Base-by-base conservation (phyloP, 2,113 vertebrate species). In the Chionomys nivalis region DNA sequence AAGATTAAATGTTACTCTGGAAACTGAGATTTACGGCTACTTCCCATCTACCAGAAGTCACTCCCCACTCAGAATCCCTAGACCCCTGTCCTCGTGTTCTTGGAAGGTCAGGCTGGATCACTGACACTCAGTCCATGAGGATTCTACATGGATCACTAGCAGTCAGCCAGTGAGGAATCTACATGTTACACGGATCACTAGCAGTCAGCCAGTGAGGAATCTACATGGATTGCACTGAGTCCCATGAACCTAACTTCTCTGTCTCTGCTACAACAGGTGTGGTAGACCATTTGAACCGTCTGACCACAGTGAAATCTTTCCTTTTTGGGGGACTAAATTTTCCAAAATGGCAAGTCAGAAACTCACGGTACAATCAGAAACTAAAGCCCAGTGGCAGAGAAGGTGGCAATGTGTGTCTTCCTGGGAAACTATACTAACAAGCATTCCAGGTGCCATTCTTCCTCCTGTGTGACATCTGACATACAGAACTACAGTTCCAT, bases 401-500 rank as follows among this genome's bases (percentile, higher is more conserved):
- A 47, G 79, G 73, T 36, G n/a, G 4, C n/a, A 26, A 24, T 12
- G 52, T 58, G 70, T 58, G 52, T 78, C 44, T 79, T 42, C 11
- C 83, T n/a, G 81, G 76, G 36, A 82, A 68, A 72, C 90, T 11
- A 3, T 26, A 77, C 33, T 66, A 89, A 33, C 9, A 94, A 88
- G 87, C 61, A 65, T 36, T 86, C 78, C 9, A 77, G 61, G 68
- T 65, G n/a, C 47, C 87, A 85, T 55, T 82, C 86, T 77, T 63
- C 68, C 52, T 31, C 66, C 77, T 79, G 78, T 76, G 78, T 88
- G 87, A 79, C 97, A 93, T 73, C 6, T 94, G 94, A 94, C 89
- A 95, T 81, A 96, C 87, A 87, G 66, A 95, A 87, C 63, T 94
- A 77, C 81, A 86, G 92, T 94, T 86, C 94, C 19, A 1, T 72